Evolutionary conservation across 1,140 invertebrate species (phyloP).

Genomic region (Hylyphantes graminicola): DNA sequence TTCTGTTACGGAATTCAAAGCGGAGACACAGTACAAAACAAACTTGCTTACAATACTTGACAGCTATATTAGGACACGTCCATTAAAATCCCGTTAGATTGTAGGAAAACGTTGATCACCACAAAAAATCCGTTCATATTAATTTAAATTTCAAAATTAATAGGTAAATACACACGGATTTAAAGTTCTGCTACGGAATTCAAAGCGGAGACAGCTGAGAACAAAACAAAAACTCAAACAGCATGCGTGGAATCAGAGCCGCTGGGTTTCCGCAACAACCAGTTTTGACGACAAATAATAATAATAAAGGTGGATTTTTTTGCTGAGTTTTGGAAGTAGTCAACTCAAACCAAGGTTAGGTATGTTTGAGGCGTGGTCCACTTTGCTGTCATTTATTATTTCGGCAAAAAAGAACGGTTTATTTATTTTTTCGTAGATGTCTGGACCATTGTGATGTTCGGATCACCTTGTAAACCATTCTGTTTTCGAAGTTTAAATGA

Average conservation of each 20-base stretch:
- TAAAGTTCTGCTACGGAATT: too few relatives aligned
- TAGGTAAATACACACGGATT: too few relatives aligned
- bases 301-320: not conserved
- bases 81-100: not conserved
- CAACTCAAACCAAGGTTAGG: constrained; percentile 33
- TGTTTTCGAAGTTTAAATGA: constrained; percentile 2
- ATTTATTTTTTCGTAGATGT: constrained; percentile 28
- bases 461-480: constrained; percentile 12
- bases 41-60: too few relatives aligned
- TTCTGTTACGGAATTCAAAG: too few relatives aligned
- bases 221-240: not conserved
- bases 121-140: too few relatives aligned
- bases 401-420: not conserved
- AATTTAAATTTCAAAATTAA: too few relatives aligned
- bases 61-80: too few relatives aligned
- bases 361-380: constrained; percentile 28
- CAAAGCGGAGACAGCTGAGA: not conserved
- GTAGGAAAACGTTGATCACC: too few relatives aligned
- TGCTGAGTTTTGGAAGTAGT: not conserved
- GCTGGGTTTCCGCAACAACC: not conserved
- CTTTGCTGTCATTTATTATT: constrained; percentile 19
- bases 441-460: constrained; percentile 10
- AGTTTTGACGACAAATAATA: not conserved
- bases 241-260: not conserved
- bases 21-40: too few relatives aligned